Base-by-base conservation (phyloP, 2,888 invertebrate species). In the Archaeoteleia sp. region DNA sequence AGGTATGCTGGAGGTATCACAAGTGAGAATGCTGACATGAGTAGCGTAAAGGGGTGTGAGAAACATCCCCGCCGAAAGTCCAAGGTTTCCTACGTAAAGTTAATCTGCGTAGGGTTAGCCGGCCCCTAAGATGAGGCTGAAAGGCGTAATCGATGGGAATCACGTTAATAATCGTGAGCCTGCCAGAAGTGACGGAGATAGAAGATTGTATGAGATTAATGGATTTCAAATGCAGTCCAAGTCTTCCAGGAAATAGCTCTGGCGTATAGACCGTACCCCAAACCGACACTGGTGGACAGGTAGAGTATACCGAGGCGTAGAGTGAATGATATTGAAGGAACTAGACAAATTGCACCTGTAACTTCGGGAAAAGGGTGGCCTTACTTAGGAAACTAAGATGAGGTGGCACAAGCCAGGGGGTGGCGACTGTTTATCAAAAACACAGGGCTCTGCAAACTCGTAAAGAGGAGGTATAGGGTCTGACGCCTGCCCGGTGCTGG, bases 21-120 rank as follows among this genome's bases (percentile, higher is more conserved):
- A 51, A 51, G 51, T 51, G 51, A 10, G 51, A 51, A 51, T 51
- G 51, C 51, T 39, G 51, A 51, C 51, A 37, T 51, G 12, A 51
- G 51, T 51, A 51, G 14, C 51, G 39, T n/a, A 13, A 39, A 51
- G 27, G 25, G 3, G 29, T 12, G 51, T 51, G 51, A 51, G 30
- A 51, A 27, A 29, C 51, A 12, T 29, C 3, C 25, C 27, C 51
- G 13, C 51, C 51, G 13, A 27, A 39, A 51, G 8, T 39, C 39
- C 10, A 51, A 51, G 39, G 51, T 13, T 51, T 51, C 39, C 51
- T 39, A n/a, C 37, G 13, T 29, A 14, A 39, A 37, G 51, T 39
- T 39, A 51, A 51, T 51, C 51, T 37, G 39, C 13, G 51, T n/a
- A 39, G 51, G 39, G 51, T 51, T 12, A 51, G 39, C 30, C 51